Conservation (phyloP, 2,797 vertebrate genomes). For the Ataeniobius toweri region DNA sequence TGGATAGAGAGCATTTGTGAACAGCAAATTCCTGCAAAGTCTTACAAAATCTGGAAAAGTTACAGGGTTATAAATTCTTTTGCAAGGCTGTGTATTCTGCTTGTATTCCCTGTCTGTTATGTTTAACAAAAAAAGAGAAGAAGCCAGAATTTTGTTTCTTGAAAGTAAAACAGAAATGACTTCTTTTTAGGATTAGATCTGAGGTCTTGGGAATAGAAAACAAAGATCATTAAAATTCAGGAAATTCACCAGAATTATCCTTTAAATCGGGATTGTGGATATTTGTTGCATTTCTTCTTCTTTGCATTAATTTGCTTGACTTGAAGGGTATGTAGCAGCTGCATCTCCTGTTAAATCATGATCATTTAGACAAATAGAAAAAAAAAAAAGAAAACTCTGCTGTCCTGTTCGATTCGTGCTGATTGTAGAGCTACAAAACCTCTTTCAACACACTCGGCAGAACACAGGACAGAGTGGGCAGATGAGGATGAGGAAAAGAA, state of each 20-base stretch:
- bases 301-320: conserved; percentile 18
- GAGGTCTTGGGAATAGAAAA: background rate
- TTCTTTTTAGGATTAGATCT: background rate
- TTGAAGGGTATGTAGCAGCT: conserved; percentile 15
- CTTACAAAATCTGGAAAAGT: background rate
- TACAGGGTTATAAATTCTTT: background rate
- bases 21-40: background rate
- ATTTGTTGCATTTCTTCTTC: background rate
- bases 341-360: conserved; percentile 43
- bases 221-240: background rate
- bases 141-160: background rate
- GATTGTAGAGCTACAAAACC: conserved; percentile 42
- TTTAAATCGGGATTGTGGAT: background rate
- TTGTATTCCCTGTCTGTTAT: background rate
- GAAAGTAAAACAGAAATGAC: background rate
- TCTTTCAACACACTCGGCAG: conserved; percentile 62
- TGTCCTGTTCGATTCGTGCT: conserved; percentile 59
- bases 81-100: background rate
- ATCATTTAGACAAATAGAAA: conserved; percentile 22
- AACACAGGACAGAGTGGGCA: conserved; percentile 70
- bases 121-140: background rate
- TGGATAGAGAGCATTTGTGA: background rate
- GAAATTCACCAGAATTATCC: background rate
- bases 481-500: conserved; percentile 68
- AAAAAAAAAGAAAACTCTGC: conserved; percentile 27